A percentile compares a stretch with the other conserved stretches of the same genome.
phyloP scores from a whole-genome alignment of 2,797 vertebrate genomes.

The Uromys caudimaculatus region DNA sequence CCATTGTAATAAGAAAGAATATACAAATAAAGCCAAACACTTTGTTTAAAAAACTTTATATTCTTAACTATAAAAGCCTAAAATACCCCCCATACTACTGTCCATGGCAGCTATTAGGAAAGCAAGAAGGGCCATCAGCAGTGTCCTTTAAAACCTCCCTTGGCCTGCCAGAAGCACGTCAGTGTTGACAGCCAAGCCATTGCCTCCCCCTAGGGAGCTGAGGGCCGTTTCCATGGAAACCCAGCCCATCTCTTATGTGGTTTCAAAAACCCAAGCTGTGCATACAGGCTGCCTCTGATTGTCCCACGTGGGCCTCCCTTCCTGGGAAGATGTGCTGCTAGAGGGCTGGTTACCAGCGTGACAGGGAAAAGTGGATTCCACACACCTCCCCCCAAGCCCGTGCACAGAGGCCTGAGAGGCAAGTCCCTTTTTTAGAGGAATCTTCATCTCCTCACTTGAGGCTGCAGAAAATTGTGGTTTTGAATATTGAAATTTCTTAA shows the following conservation, averaged over 20 bases:
- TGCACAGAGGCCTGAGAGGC: not conserved
- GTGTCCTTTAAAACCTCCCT: not conserved
- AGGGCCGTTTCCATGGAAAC: constrained; percentile 73
- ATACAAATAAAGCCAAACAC: not conserved
- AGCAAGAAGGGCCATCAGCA: fast-evolving
- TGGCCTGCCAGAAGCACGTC: not conserved
- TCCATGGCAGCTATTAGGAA: not conserved
- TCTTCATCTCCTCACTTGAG: not conserved
- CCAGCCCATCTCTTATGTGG: not conserved
- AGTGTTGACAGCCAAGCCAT: not conserved
- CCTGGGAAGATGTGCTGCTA: not conserved
- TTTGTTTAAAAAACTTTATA: not conserved
- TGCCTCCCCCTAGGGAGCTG: constrained; percentile 11
- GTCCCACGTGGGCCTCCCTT: not conserved
- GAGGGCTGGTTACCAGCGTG: not conserved
- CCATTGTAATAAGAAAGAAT: not conserved
- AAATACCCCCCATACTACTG: not conserved
- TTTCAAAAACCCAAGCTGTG: constrained; percentile 48
- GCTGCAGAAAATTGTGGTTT: not conserved
- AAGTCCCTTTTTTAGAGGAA: not conserved
- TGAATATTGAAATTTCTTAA: constrained; percentile 34
- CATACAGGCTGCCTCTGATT: not conserved
- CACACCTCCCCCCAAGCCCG: not conserved
- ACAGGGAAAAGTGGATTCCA: not conserved
- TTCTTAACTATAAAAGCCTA: not conserved